These are phyloP conservation scores for Anseranas semipalmata DNA, from an alignment of 2,113 vertebrate genomes.

Conservation along the genomic window DNA sequence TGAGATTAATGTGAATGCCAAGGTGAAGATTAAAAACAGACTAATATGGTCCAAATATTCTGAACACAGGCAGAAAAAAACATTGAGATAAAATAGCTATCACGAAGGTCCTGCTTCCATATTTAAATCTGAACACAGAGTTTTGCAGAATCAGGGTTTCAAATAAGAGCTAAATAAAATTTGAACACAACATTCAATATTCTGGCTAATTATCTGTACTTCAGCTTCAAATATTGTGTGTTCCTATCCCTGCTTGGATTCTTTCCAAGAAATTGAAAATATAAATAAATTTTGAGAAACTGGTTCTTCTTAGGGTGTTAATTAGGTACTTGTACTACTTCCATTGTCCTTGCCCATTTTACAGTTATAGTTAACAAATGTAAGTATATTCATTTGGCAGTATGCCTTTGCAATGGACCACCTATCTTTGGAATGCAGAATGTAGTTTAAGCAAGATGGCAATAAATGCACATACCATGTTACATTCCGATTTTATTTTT, in stretches of 20 bases:
- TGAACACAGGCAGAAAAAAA: background rate
- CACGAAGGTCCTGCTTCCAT: background rate
- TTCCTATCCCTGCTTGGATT: background rate
- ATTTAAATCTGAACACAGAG: background rate
- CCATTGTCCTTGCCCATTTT: constrained; percentile 14
- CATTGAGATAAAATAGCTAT: background rate
- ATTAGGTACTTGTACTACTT: background rate
- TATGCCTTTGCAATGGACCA: background rate
- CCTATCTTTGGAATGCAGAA: background rate
- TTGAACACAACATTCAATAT: background rate
- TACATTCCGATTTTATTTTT: constrained; percentile 58
- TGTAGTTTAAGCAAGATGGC: background rate
- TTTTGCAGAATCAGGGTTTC: background rate
- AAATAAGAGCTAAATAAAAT: background rate
- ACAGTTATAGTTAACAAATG: constrained; percentile 6
- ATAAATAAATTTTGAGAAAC: background rate
- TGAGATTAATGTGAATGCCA: background rate
- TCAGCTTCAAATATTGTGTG: background rate
- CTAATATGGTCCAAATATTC: background rate
- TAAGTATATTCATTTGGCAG: background rate
- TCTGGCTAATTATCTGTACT: background rate
- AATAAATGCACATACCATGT: background rate
- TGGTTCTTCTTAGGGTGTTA: background rate
- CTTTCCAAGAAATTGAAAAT: background rate
- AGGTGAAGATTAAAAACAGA: background rate